These are phyloP conservation scores for Marasmarcha lunaedactyla DNA, from an alignment of 2,888 invertebrate genomes.

Conservation along the genomic window DNA sequence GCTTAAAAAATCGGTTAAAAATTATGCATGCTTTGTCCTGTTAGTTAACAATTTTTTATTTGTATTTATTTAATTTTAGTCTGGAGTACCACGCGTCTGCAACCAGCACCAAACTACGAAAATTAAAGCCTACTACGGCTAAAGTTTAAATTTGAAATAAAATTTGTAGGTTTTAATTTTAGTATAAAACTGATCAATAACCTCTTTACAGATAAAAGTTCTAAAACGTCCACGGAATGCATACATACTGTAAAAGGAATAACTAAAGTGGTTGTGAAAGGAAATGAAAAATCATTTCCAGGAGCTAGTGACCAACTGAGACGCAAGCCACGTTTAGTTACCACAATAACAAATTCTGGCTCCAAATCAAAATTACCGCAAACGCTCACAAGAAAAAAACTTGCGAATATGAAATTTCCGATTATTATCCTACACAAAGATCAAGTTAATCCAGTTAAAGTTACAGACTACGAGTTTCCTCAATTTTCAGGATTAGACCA, in stretches of 20 bases:
- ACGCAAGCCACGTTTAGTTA: conserved; percentile 22
- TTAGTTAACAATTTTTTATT: too few species aligned
- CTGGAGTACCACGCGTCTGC: too few species aligned
- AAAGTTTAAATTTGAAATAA: too few species aligned
- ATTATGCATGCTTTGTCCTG: too few species aligned
- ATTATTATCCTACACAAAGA: conserved; percentile 42
- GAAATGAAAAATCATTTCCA: conserved; percentile 15
- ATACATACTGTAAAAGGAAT: conserved; percentile 20
- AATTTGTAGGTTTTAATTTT: too few species aligned
- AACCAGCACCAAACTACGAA: too few species aligned
- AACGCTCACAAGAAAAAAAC: conserved; percentile 18
- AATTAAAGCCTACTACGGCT: too few species aligned
- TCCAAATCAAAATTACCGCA: conserved; percentile 22
- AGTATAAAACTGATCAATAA: too few species aligned
- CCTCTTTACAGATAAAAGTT: too few species aligned
- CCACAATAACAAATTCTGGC: conserved; percentile 22
- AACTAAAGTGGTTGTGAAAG: conserved; percentile 27
- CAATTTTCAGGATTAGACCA: conserved; percentile 41
- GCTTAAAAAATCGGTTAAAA: too few species aligned
- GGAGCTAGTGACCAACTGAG: conserved; percentile 13
- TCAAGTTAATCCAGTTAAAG: conserved; percentile 30
- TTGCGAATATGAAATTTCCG: conserved; percentile 36
- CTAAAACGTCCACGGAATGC: background rate
- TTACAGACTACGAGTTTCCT: conserved; percentile 25
- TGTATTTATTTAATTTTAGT: too few species aligned